Evolutionary conservation across 2,797 vertebrate genomes (phyloP), one percentile per base, ranked within the genome.

Genomic region (Furcifer pardalis): DNA sequence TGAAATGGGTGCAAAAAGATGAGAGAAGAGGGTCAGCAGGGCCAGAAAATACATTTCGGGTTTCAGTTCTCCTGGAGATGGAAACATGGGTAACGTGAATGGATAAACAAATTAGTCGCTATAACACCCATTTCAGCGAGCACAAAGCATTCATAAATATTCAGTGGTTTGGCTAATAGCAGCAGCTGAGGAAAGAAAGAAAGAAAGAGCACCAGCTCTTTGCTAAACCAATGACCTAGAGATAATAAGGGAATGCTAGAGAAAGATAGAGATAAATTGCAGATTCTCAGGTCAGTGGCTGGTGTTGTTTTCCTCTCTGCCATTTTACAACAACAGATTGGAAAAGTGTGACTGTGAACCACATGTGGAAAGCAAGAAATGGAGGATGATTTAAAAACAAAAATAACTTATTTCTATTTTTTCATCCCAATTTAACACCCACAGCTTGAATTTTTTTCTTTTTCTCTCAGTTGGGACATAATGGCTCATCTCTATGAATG

Each of bases 61-160:
- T 77, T 77, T 60, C 86, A 87, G 77, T 84, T 85, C 37, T 75
- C 63, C 42, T 63, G 89, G 85, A 81, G 69, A 65, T 66, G 46
- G 78, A 71, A 65, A 74, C 46, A 66, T 32, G 44, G 81, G 46
- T 44, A 80, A 87, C 21, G 66, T 46, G 56, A 89, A 35, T 37
- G 86, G 90, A 85, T 89, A 88, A 89, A 81, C 78, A 92, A 92
- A 86, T 76, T 88, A 85, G 85, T 83, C 82, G 84, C 87, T 69
- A 84, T 75, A 66, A 60, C 74, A 77, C 71, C 65, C 84, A 59
- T 49, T 86, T 75, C 42, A 81, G 87, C 44, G 46, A n/a, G 10
- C 44, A 81, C 32, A 12, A 37, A 81, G 32, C 44, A 49, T 5
- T 91, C 76, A 83, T 86, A 75, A 88, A 89, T 93, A 91, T 83